These are phyloP conservation scores for Flexamia atlantica DNA, from an alignment of 2,888 invertebrate genomes.

Conservation along the genomic window DNA sequence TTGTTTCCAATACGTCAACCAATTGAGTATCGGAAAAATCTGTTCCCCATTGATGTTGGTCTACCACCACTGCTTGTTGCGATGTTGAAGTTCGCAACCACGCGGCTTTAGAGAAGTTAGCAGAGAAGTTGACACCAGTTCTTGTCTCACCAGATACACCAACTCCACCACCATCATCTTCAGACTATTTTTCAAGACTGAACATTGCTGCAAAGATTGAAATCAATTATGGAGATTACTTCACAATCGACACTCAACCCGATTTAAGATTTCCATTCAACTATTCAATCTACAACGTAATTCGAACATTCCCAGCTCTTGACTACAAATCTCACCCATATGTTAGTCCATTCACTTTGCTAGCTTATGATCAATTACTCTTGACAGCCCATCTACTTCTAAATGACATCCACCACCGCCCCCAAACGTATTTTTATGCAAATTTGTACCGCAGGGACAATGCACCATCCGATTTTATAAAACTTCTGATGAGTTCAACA, in stretches of 20 bases:
- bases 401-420: not conserved
- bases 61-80: too few relatives aligned
- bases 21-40: too few relatives aligned
- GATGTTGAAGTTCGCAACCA: too few relatives aligned
- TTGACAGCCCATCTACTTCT: not conserved
- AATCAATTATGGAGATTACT: conserved; percentile 8
- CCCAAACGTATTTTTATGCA: not conserved
- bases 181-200: not conserved
- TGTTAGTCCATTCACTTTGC: not conserved
- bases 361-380: conserved; percentile 5
- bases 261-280: not conserved
- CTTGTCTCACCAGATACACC: too few relatives aligned
- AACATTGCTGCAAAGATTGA: not conserved
- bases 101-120: too few relatives aligned
- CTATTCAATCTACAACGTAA: not conserved
- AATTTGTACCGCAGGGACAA: not conserved
- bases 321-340: not conserved
- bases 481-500: too few relatives aligned
- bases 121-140: too few relatives aligned
- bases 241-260: not conserved
- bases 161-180: too few relatives aligned
- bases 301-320: not conserved
- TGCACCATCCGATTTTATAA: too few relatives aligned
- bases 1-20: too few relatives aligned
- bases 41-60: too few relatives aligned